Evolutionary conservation across 2,888 invertebrate genomes (phyloP), one percentile per base, ranked within the genome.

Genomic region (Nomada ruficornis): DNA sequence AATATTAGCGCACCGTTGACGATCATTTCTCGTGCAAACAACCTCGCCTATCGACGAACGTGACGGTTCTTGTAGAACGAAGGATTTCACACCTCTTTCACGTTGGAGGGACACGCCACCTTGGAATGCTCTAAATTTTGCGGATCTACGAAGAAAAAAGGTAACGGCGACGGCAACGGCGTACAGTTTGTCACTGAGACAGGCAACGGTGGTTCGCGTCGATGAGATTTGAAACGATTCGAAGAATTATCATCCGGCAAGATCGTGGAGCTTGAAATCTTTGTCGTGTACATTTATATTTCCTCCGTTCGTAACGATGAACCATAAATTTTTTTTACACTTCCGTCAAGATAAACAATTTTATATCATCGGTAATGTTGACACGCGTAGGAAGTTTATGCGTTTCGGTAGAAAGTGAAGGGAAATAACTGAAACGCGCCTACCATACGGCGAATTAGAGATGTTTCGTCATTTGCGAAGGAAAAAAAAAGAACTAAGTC

Each of bases 1-100:
- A 87, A 85, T 87, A 87, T 87, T 84, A 86, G 82, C 84, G 82
- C 77, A 75, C 79, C 69, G 75, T 83, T 74, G 83, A 71, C 80
- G 73, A 89, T 89, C 81, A 83, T 87, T 86, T 82, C 78, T 76
- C 76, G 80, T 76, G 80, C 80, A 88, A 87, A 88, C 88, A 86
- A 72, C 70, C 77, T 68, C 20, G 63, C 65, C 70, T 80, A 71
- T 77, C 72, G 75, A 72, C 62, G 82, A 79, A 86, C 88, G 82
- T 89, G 85, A 85, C 76, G 77, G 69, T 79, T 82, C 70, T 67
- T 69, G 77, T 80, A 57, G 83, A 83, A 83, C 20, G 77, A 76
- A 82, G 80, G 77, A 86, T 86, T 77, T 69, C 68, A 59, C 13
- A 47, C 63, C 72, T 64, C 73, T 78, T 82, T 76, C 75, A 42